Conservation (phyloP, 2,113 vertebrate genomes). For the Brachyhypopomus occidentalis region DNA sequence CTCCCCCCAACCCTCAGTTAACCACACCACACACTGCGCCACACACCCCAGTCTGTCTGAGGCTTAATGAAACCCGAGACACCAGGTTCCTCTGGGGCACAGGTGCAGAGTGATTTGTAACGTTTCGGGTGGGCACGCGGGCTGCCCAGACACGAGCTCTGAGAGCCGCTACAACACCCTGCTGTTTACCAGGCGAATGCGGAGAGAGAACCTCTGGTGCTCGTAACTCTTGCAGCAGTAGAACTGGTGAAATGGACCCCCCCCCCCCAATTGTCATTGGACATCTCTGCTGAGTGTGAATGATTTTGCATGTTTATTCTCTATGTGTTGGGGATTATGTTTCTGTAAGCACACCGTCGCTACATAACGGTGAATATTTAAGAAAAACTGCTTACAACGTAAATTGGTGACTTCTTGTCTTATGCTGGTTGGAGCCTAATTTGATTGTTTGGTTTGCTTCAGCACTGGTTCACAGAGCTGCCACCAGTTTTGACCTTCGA, state of each 20-base stretch:
- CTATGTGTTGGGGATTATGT: too few relatives aligned
- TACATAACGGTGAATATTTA: too few relatives aligned
- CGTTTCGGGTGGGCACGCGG: neutral
- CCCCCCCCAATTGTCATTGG: neutral
- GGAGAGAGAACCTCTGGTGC: neutral
- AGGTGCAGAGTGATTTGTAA: slow-evolving; percentile 17
- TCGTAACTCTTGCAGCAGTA: neutral
- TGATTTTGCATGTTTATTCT: too few relatives aligned
- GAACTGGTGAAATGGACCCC: too few relatives aligned
- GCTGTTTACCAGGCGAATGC: neutral
- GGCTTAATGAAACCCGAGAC: neutral
- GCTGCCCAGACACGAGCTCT: neutral
- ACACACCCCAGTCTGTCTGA: neutral
- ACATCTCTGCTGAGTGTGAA: neutral
- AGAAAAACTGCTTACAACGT: too few relatives aligned
- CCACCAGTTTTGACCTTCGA: slow-evolving; percentile 98
- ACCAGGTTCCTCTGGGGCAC: neutral
- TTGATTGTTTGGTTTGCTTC: slow-evolving; percentile 5
- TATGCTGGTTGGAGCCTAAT: too few relatives aligned
- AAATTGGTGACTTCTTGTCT: too few relatives aligned
- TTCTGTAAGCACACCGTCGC: too few relatives aligned
- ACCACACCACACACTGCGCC: neutral
- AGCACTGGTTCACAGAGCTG: slow-evolving; percentile 98
- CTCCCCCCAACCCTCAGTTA: slow-evolving; percentile 12
- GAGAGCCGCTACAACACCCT: neutral